Base-by-base conservation (phyloP, 2,797 vertebrate species). In the Xenentodon cancila region DNA sequence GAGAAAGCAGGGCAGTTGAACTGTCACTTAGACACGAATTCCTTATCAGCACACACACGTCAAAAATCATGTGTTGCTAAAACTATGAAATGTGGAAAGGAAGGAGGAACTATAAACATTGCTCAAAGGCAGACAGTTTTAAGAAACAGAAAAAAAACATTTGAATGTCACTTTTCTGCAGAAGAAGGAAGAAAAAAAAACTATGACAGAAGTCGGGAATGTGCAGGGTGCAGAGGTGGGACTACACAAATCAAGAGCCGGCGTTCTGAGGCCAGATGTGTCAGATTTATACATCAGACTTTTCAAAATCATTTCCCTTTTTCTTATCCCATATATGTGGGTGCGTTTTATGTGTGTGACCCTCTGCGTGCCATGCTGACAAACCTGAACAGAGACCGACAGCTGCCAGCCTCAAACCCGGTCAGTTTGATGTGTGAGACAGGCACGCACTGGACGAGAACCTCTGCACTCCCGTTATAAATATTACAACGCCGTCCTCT, bases 51-150 rank as follows among this genome's bases (percentile, higher is more conserved):
- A 1, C 37, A 51, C 21, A 50, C 11, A n/a, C 4, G 15, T 65
- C 44, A 77, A 34, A 68, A 61, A 67, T 71, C 55, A 64, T 12
- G 19, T 8, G 56, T 68, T 76, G 30, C 66, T 49, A 74, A 25
- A 59, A 56, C n/a, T 13, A 42, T 40, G 53, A 73, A 62, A 62
- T 21, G 37, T 34, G 4, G 17, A 68, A 32, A 16, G 1, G 9
- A 0, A 61, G 32, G 25, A 48, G 67, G 66, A 85, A 81, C 25
- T 72, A 1, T 20, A 12, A 68, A 27, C 12, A 30, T 82, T 81
- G 59, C 40, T 34, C 61, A 88, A 87, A 43, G 34, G 30, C n/a
- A 77, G 46, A 75, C 22, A 58, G 32, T 82, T 83, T 80, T 64
- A 34, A 79, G 75, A 67, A 85, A 87, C 59, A 61, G 47, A 81